A percentile compares a stretch with the other conserved stretches of the same genome.
Conservation (phyloP, 2,113 vertebrate genomes). For the Urocolius indicus region DNA sequence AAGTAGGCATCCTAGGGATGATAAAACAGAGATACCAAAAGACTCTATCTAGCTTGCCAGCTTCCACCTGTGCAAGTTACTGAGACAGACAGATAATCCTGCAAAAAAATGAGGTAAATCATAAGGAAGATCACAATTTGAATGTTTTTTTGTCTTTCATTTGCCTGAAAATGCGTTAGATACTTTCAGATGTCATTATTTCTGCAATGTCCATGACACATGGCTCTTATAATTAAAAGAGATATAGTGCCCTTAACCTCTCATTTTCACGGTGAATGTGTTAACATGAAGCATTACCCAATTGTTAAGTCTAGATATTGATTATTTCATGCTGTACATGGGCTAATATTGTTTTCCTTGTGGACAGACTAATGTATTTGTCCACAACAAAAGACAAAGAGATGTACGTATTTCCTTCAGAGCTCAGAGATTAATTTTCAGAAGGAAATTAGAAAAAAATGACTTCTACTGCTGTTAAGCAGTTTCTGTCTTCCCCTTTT, state of each 20-base stretch:
- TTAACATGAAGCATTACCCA: constrained; percentile 58
- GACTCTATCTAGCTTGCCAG: background rate
- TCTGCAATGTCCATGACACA: constrained; percentile 31
- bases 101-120: constrained; percentile 10
- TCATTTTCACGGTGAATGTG: constrained; percentile 33
- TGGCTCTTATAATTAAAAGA: constrained; percentile 65
- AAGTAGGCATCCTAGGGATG: background rate
- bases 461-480: background rate
- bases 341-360: constrained; percentile 54
- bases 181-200: constrained; percentile 12
- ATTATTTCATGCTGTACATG: constrained; percentile 53
- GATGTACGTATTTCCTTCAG: constrained; percentile 43
- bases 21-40: background rate
- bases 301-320: constrained; percentile 62
- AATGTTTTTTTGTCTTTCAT: background rate
- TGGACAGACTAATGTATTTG: constrained; percentile 37
- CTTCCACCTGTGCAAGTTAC: background rate
- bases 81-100: background rate
- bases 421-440: constrained; percentile 52
- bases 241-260: constrained; percentile 44
- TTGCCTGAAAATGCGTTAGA: background rate
- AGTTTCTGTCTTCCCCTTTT: background rate
- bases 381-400: constrained; percentile 50
- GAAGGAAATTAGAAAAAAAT: constrained; percentile 25
- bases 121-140: background rate